phyloP scores from a whole-genome alignment of 2,113 vertebrate genomes.

The Lampris incognitus region DNA sequence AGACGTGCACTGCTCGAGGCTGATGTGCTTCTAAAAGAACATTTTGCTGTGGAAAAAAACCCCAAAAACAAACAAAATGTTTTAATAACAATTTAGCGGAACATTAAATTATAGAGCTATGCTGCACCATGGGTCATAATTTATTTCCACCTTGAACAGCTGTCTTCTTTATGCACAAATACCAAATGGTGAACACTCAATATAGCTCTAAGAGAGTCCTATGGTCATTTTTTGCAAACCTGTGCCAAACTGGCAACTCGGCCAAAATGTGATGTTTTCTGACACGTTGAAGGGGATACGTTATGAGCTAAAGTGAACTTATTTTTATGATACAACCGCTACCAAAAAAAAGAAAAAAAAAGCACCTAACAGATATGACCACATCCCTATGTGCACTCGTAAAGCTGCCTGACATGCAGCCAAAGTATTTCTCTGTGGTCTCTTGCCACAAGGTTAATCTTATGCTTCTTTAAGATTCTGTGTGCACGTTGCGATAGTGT shows the following conservation, averaged over 20 bases:
- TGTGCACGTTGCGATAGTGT: constrained; percentile 40
- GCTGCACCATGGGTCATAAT: not conserved
- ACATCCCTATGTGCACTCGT: constrained; percentile 38
- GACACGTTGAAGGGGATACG: constrained; percentile 32
- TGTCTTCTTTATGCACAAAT: constrained; percentile 23
- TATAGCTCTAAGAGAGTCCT: constrained; percentile 13
- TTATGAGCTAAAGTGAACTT: constrained; percentile 35
- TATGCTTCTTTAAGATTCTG: constrained; percentile 17
- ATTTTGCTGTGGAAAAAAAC: constrained; percentile 13
- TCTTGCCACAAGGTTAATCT: constrained; percentile 34
- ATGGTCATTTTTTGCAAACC: constrained; percentile 28
- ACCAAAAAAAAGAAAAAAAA: constrained; percentile 29
- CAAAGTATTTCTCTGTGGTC: constrained; percentile 41
- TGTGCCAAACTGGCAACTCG: constrained; percentile 43
- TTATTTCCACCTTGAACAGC: constrained; percentile 25
- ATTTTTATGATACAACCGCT: constrained; percentile 49
- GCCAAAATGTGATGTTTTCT: constrained; percentile 54
- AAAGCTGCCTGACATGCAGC: constrained; percentile 30
- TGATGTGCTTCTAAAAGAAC: constrained; percentile 33
- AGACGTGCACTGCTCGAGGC: not conserved
- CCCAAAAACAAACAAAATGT: not conserved
- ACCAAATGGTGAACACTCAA: constrained; percentile 44
- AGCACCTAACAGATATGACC: constrained; percentile 52
- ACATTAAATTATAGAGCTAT: constrained; percentile 9
- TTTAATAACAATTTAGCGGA: not conserved